A percentile compares a stretch with the other conserved stretches of the same genome.
Conservation (phyloP, 2,113 vertebrate species). For the Apus apus region DNA sequence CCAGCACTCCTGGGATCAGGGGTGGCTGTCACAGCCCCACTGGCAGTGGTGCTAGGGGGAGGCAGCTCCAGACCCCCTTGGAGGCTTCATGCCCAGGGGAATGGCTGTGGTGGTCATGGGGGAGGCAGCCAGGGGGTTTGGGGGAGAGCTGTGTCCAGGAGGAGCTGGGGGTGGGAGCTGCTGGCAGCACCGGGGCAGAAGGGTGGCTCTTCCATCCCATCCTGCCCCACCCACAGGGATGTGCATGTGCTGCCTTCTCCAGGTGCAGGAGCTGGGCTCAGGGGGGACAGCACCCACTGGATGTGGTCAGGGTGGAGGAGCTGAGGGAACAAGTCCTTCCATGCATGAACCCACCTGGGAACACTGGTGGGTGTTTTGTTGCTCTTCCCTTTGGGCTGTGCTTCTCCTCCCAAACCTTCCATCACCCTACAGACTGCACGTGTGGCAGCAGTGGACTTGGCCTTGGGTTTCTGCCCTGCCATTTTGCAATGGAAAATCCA, state of each 20-base stretch:
- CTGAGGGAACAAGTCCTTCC: not conserved
- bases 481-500: not conserved
- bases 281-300: not conserved
- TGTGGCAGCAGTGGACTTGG: not conserved
- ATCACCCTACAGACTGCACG: fast-evolving
- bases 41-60: too few species aligned
- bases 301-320: not conserved
- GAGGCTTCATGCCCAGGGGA: too few species aligned
- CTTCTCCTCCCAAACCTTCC: not conserved
- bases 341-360: not conserved
- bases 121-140: not conserved
- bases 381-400: too few species aligned
- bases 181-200: not conserved
- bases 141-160: not conserved
- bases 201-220: not conserved
- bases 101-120: too few species aligned
- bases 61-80: too few species aligned
- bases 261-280: fast-evolving
- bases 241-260: not conserved
- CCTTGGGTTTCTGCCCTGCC: not conserved
- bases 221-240: not conserved
- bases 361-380: too few species aligned
- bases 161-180: not conserved
- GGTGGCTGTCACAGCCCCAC: too few species aligned
- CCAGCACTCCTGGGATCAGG: too few species aligned